These are phyloP conservation scores for Brachynemurus nebulosus DNA, from an alignment of 2,888 invertebrate species.

Conservation along the genomic window DNA sequence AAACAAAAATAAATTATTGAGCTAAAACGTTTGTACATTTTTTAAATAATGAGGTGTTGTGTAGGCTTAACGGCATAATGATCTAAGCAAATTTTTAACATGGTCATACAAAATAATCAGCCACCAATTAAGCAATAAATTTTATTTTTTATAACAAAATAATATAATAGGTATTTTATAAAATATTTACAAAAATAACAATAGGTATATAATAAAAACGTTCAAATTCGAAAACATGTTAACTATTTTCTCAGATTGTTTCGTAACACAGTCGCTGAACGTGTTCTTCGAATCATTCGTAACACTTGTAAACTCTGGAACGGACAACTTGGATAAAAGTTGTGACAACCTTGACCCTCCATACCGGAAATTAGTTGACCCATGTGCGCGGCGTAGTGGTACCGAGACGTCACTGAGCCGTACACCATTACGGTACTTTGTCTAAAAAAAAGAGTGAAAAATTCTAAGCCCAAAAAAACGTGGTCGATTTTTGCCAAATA, in stretches of 20 bases:
- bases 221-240: no score
- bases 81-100: no score
- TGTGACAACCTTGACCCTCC: conserved; percentile 51
- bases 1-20: no score
- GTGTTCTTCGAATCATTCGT: conserved; percentile 47
- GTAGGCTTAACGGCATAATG: no score
- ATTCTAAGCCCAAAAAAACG: not conserved
- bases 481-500: not conserved
- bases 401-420: conserved; percentile 47
- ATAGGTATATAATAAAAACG: no score
- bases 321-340: conserved; percentile 50
- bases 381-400: conserved; percentile 54
- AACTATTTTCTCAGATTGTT: not conserved
- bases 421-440: conserved; percentile 47
- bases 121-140: no score
- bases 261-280: conserved; percentile 15
- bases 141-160: no score
- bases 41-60: no score
- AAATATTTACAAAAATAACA: no score
- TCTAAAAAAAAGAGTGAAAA: conserved; percentile 28
- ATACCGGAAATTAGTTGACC: conserved; percentile 49
- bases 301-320: conserved; percentile 46
- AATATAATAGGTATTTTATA: no score
- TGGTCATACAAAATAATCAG: no score
- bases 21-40: no score